Evolutionary conservation across 2,888 invertebrate species (phyloP).

Genomic region (Amblyjoppa fuscipennis): DNA sequence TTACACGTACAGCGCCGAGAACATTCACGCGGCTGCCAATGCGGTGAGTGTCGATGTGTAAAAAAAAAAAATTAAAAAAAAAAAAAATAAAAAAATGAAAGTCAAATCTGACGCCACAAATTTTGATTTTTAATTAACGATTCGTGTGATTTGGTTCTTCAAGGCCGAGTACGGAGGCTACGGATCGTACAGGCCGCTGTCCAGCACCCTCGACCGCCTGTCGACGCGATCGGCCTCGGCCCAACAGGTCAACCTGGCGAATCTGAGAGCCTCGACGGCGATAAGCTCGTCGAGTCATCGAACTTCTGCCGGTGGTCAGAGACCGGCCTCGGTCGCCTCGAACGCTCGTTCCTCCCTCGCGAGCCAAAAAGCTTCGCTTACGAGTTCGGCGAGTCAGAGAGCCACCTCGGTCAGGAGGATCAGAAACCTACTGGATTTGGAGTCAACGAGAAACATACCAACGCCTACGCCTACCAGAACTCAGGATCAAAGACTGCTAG

Average conservation of each 20-base stretch:
- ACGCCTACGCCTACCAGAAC: conserved; percentile 91
- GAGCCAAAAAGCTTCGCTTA: conserved; percentile 78
- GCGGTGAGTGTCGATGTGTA: conserved; percentile 87
- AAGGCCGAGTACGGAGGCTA: conserved; percentile 85
- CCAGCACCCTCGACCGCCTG: conserved; percentile 89
- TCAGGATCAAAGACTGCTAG: conserved; percentile 90
- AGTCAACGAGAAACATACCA: conserved; percentile 88
- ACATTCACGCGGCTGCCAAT: conserved; percentile 93
- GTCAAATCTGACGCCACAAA: background rate
- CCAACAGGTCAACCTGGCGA: conserved; percentile 84
- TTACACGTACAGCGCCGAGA: conserved; percentile 96
- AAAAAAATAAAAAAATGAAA: background rate
- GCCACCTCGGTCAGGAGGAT: conserved; percentile 91
- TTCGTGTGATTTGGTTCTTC: background rate
- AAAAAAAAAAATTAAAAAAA: background rate
- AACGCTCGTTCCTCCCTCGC: conserved; percentile 80
- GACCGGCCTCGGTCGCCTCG: conserved; percentile 83
- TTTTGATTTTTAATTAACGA: background rate
- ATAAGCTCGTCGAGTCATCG: conserved; percentile 83
- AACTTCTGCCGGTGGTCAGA: conserved; percentile 76
- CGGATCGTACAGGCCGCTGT: conserved; percentile 90
- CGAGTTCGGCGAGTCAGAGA: conserved; percentile 80
- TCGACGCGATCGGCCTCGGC: conserved; percentile 90
- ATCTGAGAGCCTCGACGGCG: conserved; percentile 83
- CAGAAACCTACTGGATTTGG: conserved; percentile 92